phyloP scores from a whole-genome alignment of 2,797 vertebrate species.

The Lemur catta region DNA sequence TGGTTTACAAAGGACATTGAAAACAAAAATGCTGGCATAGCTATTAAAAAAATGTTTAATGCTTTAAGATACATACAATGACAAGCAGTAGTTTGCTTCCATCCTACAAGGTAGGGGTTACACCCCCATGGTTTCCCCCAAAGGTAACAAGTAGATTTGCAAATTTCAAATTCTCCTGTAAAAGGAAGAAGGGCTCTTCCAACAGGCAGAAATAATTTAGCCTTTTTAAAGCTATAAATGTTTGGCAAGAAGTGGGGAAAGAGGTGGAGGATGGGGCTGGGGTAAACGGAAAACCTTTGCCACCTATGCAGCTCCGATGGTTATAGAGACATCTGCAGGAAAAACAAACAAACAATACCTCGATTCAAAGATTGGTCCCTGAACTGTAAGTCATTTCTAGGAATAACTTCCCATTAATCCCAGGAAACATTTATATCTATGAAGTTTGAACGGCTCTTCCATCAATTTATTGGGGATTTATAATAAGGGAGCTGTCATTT shows the following conservation, averaged over 20 bases:
- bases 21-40: background rate
- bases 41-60: background rate
- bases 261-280: background rate
- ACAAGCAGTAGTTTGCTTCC: background rate
- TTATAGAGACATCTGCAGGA: background rate
- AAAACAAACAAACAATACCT: background rate
- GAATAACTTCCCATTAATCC: constrained; percentile 56
- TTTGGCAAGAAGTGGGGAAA: background rate
- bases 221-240: background rate
- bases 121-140: background rate
- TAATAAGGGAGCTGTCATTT: constrained; percentile 55
- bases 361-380: constrained; percentile 16
- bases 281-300: background rate
- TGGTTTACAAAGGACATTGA: background rate
- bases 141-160: background rate
- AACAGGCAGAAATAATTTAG: background rate
- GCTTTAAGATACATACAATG: background rate
- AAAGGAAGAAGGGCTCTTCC: background rate
- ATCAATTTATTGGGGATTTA: constrained; percentile 34
- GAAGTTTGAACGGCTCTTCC: constrained; percentile 13
- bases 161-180: background rate
- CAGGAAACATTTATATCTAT: constrained; percentile 45
- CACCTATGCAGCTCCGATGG: background rate
- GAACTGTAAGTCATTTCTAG: constrained; percentile 42
- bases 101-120: background rate